Base-by-base conservation (phyloP, 53 echinoderm and acorn worm genomes). In the Crossaster papposus region DNA sequence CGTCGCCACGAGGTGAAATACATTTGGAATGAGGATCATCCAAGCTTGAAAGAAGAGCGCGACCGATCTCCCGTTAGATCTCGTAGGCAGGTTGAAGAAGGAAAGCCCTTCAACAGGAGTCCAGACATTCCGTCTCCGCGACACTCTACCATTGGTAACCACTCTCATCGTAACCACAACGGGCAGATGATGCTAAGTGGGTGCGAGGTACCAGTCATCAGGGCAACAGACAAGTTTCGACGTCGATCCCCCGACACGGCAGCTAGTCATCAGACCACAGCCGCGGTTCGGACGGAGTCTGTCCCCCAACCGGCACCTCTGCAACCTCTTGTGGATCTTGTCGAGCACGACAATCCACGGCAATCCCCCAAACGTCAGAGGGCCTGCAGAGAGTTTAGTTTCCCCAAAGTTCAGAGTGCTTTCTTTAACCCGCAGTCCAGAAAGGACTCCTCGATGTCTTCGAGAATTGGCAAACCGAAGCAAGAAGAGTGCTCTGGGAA, bases 341-440 rank as follows among this genome's bases (percentile, higher is more conserved):
- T 28, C 1, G 13, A n/a, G 26, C 14, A 23, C 24, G 10, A 17
- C 13, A 62, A 22, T 65, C 33, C 26, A 11, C 34, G 30, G 64
- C 32, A 54, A 30, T 33, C 62, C 31, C 14, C 14, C 36, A 4
- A 28, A 10, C 75, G 36, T 14, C 35, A 36, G 36, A 33, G 17
- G 34, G 14, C 34, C 14, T 20, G 9, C 2, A 28, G 0, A 14
- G 36, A 4, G 33, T 14, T 2, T 17, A 5, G 10, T 33, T 74
- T 13, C 20, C 33, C 75, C 33, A 74, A 74, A 36, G 75, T 74
- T 35, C 75, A 74, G 75, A 74, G 36, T 36, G 75, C 18, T 17
- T 74, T 74, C 7, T 20, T 18, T 33, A 10, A 5, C 33, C 75
- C 35, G 35, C 34, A 74, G 23, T 36, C 68, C n/a, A n/a, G 68